phyloP scores from a whole-genome alignment of 2,797 vertebrate species.

The Hoplostethus atlanticus region DNA sequence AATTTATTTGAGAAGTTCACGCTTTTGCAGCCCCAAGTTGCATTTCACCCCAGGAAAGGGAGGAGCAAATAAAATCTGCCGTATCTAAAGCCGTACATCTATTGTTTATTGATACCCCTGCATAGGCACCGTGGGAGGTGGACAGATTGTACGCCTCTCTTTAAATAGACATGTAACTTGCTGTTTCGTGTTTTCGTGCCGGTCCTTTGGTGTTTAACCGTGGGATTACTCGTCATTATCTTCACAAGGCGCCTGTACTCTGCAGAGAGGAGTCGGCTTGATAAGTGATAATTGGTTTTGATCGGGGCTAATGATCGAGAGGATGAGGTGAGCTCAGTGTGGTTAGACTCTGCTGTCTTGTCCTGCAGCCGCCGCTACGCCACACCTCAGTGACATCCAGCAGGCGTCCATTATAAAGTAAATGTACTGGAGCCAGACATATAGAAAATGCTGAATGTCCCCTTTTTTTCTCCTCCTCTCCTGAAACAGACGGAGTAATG shows the following conservation, averaged over 20 bases:
- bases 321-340: background rate
- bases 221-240: slow-evolving; percentile 8
- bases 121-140: background rate
- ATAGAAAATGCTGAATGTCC: slow-evolving; percentile 35
- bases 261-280: slow-evolving; percentile 4
- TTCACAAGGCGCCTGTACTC: slow-evolving; percentile 14
- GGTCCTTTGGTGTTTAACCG: slow-evolving; percentile 15
- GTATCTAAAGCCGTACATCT: slow-evolving; percentile 18
- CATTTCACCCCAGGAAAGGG: slow-evolving; percentile 24
- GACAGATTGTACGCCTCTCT: slow-evolving; percentile 21
- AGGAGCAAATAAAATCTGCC: slow-evolving; percentile 37
- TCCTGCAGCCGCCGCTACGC: slow-evolving; percentile 4
- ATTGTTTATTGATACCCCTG: slow-evolving; percentile 34
- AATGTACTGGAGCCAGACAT: slow-evolving; percentile 49
- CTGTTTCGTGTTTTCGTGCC: slow-evolving; percentile 10
- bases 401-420: slow-evolving; percentile 31
- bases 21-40: slow-evolving; percentile 51
- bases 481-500: slow-evolving; percentile 27
- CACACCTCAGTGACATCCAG: slow-evolving; percentile 16
- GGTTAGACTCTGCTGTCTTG: background rate
- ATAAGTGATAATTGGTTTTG: slow-evolving; percentile 1
- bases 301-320: slow-evolving; percentile 1
- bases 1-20: slow-evolving; percentile 61
- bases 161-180: slow-evolving; percentile 6
- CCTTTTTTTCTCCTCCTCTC: slow-evolving; percentile 10